phyloP scores from a whole-genome alignment of 2,113 vertebrate genomes.

The Hymenochirus boettgeri region DNA sequence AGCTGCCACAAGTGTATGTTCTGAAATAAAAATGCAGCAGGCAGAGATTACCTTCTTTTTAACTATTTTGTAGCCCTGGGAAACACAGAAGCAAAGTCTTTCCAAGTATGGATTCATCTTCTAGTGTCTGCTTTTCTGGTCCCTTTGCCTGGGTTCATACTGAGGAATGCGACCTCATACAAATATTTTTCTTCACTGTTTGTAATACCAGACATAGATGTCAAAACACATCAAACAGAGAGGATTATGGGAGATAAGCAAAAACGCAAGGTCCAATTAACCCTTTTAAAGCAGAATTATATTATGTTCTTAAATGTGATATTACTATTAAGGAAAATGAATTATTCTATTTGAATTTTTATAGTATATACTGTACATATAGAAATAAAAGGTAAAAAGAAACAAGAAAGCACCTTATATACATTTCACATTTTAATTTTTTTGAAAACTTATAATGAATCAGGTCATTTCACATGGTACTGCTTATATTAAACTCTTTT shows the following conservation, averaged over 20 bases:
- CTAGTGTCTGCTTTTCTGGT: conserved; percentile 22
- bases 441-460: no score
- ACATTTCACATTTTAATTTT: no score
- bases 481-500: no score
- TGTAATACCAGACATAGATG: conserved; percentile 38
- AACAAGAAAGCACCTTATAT: no score
- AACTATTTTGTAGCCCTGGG: conserved; percentile 17
- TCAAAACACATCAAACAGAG: conserved; percentile 37
- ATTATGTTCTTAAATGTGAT: no score
- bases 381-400: no score
- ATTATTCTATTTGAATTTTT: no score
- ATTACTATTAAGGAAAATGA: no score
- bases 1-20: background rate
- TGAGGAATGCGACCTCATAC: conserved; percentile 28
- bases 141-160: conserved; percentile 37
- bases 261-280: conserved; percentile 17
- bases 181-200: conserved; percentile 42
- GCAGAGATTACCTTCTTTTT: background rate
- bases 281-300: background rate
- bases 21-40: background rate
- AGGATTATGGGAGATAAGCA: conserved; percentile 42
- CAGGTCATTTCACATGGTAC: no score
- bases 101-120: conserved; percentile 11
- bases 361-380: no score
- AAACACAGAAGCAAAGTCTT: background rate